phyloP scores from a whole-genome alignment of 2,888 invertebrate genomes.

The Neoitamus cyanurus region DNA sequence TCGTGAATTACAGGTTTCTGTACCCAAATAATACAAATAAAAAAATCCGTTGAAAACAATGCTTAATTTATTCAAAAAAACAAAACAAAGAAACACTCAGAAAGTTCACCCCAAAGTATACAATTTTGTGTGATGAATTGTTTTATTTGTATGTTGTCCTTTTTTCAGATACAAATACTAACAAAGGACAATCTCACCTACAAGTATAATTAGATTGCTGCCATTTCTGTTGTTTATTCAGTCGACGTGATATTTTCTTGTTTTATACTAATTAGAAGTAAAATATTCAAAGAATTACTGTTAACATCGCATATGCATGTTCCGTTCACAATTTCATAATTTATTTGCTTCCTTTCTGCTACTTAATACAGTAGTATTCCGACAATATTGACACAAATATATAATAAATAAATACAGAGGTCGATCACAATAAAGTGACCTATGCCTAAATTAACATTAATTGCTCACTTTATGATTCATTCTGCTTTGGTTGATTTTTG shows the following conservation, averaged over 20 bases:
- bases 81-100: not conserved
- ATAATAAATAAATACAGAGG: constrained; percentile 38
- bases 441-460: not conserved
- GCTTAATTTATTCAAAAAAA: not conserved
- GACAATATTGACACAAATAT: constrained; percentile 28
- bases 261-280: constrained; percentile 17
- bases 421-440: constrained; percentile 30
- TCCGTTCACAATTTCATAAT: constrained; percentile 16
- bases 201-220: not conserved
- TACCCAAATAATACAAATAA: not conserved
- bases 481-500: constrained; percentile 31
- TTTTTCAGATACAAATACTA: not conserved
- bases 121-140: constrained; percentile 26
- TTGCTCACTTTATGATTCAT: constrained; percentile 9
- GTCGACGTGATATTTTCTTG: constrained; percentile 22
- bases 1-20: not conserved
- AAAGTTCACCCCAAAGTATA: constrained; percentile 14
- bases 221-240: not conserved
- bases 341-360: not conserved
- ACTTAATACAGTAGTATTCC: not conserved
- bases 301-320: not conserved
- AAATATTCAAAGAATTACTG: constrained; percentile 27
- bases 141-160: constrained; percentile 22
- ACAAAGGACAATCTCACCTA: constrained; percentile 1
- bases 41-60: not conserved